These are phyloP conservation scores for Daboia siamensis DNA, from an alignment of 2,113 vertebrate genomes.

Conservation along the genomic window DNA sequence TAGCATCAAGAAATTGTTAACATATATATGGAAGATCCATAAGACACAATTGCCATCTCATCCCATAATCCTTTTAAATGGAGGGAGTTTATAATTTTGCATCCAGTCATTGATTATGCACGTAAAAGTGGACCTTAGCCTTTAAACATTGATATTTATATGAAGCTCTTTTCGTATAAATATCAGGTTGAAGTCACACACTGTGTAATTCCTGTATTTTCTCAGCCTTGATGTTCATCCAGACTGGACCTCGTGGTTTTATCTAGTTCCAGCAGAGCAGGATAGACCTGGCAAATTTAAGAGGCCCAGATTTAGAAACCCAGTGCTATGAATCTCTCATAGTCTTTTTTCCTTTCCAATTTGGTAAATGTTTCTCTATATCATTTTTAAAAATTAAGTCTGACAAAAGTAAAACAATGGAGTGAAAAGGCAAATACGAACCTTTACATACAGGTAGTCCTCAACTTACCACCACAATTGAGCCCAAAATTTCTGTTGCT, in stretches of 20 bases:
- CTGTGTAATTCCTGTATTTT: background rate
- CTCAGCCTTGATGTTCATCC: background rate
- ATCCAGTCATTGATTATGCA: background rate
- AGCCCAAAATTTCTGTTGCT: too few relatives aligned
- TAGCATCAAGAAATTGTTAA: background rate
- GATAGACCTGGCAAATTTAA: background rate
- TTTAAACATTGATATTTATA: background rate
- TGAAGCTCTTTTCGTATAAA: background rate
- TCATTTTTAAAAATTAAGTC: constrained; percentile 7
- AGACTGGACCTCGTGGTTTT: background rate
- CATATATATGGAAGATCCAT: background rate
- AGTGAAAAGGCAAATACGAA: background rate
- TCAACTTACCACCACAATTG: background rate
- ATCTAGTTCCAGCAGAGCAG: background rate
- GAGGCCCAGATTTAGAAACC: background rate
- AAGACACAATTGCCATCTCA: background rate
- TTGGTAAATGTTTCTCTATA: background rate
- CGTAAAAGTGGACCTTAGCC: background rate
- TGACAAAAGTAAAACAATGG: background rate
- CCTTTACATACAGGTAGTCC: background rate
- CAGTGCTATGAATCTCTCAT: background rate
- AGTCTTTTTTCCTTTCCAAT: background rate
- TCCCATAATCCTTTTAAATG: background rate
- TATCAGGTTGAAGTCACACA: background rate
- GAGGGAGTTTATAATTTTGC: background rate